A percentile compares a stretch with the other conserved stretches of the same genome.
Conservation (phyloP, 1,140 invertebrate species). For the Dendrolimus kikuchii region DNA sequence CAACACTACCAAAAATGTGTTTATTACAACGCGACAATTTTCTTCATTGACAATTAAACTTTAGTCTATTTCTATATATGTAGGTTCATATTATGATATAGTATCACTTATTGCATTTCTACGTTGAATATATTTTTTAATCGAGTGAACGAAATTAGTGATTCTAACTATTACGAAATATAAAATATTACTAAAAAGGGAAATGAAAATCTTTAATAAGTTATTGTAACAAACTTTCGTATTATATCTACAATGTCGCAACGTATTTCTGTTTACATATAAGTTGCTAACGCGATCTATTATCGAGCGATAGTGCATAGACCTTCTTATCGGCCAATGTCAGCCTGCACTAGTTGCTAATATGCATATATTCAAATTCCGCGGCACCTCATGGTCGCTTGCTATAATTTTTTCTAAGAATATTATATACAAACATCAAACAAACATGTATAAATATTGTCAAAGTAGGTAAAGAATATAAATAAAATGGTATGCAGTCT, state of each 20-base stretch:
- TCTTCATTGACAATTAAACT: slow-evolving; percentile 13
- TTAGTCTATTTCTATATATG: slow-evolving; percentile 5
- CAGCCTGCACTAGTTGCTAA: slow-evolving; percentile 4
- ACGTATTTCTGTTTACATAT: slow-evolving; percentile 6
- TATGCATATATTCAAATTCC: slow-evolving; percentile 11
- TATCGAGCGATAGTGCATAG: slow-evolving; percentile 15
- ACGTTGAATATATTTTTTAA: no score
- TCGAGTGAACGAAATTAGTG: no score
- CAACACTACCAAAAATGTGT: slow-evolving; percentile 31
- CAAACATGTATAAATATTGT: background rate
- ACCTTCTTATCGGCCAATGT: slow-evolving; percentile 23
- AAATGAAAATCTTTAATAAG: no score
- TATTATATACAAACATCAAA: slow-evolving; percentile 1
- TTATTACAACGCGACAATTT: slow-evolving; percentile 19
- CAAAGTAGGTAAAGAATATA: no score
- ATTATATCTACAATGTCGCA: background rate
- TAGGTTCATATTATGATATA: background rate
- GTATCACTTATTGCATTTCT: no score
- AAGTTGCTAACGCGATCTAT: slow-evolving; percentile 2
- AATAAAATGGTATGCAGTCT: no score
- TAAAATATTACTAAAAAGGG: no score
- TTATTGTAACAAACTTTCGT: no score
- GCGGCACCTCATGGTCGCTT: slow-evolving; percentile 11
- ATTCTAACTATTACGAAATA: no score
- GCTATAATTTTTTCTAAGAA: slow-evolving; percentile 2